Evolutionary conservation across 2,797 vertebrate genomes (phyloP), one percentile per base, ranked within the genome.

Genomic region (Choloepus didactylus): DNA sequence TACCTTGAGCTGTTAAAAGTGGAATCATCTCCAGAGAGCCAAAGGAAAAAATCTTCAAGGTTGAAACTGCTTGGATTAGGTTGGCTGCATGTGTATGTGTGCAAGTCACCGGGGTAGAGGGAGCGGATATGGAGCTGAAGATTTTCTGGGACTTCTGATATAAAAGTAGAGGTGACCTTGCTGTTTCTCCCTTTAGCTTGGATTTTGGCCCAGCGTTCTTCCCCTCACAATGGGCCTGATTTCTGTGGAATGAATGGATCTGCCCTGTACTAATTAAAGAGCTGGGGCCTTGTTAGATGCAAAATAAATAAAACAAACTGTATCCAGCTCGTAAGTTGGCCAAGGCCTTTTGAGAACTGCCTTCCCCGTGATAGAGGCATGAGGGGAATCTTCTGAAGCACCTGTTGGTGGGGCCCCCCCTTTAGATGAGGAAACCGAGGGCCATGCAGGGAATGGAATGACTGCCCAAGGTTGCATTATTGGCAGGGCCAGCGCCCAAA

Each of bases 191-290:
- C 69, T 62, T 90, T 73, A 69, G 44, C 69, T 69, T 90, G 38
- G 72, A 41, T 81, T 85, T 93, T 87, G 72, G 35, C 67, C 70
- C 91, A 51, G 6, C 31, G 19, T 76, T 67, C 59, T 91, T 91
- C 19, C 64, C 54, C 7, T 95, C 31, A 69, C 18, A 85, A 2
- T 41, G 64, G 81, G 59, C 76, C 77, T 83, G 81, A 76, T 93
- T 95, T 93, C 89, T 66, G 0, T n/a, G 46, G 72, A 81, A 89
- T 41, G 51, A 80, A n/a, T 67, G 70, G 54, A 49, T 54, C 46
- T 59, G 60, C 81, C n/a, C 9, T 87, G 38, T 73, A 92, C 35
- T 60, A 95, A 19, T 73, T 89, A 79, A 64, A 86, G 56, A 69
- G 54, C 75, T 0, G 3, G 81, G 73, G 62, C 67, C 91, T 91